phyloP scores from a whole-genome alignment of 2,888 invertebrate genomes.

The Elgonia sp. region DNA sequence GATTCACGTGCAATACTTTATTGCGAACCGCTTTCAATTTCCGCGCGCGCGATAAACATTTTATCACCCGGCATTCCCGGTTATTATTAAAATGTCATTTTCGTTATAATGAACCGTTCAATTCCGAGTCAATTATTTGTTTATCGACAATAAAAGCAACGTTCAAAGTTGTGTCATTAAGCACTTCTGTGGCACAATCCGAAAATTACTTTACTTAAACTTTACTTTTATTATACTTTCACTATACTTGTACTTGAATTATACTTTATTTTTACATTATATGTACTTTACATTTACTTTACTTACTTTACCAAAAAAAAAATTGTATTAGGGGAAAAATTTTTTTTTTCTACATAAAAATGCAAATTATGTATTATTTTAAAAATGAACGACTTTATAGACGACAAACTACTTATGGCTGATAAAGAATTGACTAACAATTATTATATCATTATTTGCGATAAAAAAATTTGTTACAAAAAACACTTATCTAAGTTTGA shows the following conservation, averaged over 20 bases:
- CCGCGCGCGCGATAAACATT: constrained; percentile 20
- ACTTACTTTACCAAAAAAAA: too few species aligned
- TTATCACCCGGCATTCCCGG: neutral
- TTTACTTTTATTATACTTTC: too few species aligned
- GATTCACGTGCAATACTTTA: constrained; percentile 12
- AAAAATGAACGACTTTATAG: neutral
- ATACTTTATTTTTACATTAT: too few species aligned
- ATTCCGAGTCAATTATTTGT: neutral
- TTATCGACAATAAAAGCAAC: neutral
- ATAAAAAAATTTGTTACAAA: constrained; percentile 48
- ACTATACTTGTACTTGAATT: too few species aligned
- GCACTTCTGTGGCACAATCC: too few species aligned
- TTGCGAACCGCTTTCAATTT: constrained; percentile 15
- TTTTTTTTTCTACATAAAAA: too few species aligned
- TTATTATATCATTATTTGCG: constrained; percentile 57
- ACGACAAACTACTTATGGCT: constrained; percentile 30
- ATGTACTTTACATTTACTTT: too few species aligned
- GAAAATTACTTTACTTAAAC: too few species aligned
- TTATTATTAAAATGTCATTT: neutral
- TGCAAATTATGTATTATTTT: neutral
- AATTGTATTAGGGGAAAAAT: too few species aligned
- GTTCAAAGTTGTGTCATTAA: neutral
- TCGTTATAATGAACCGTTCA: neutral
- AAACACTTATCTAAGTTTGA: constrained; percentile 57
- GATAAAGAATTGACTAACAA: constrained; percentile 57